These are phyloP conservation scores for Psilopsiagon aurifrons DNA, from an alignment of 2,113 vertebrate genomes.

Conservation along the genomic window DNA sequence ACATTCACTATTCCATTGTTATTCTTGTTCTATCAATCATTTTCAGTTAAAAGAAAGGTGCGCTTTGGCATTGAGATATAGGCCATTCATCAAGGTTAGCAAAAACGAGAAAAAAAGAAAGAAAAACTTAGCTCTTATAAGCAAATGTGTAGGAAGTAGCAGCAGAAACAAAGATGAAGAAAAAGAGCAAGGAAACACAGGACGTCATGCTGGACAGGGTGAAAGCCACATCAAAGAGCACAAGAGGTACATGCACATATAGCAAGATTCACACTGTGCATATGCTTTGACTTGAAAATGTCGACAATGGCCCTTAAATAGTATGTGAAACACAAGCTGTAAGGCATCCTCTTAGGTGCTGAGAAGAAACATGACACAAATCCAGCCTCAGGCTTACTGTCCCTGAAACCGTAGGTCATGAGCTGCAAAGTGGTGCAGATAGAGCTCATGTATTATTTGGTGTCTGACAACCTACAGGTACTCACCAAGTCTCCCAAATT, in stretches of 20 bases:
- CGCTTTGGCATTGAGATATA: not conserved
- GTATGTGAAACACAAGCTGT: not conserved
- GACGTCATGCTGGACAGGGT: not conserved
- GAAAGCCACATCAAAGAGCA: fast-evolving
- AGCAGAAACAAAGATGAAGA: not conserved
- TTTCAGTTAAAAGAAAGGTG: not conserved
- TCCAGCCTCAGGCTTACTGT: not conserved
- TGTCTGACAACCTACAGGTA: not conserved
- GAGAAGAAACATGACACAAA: not conserved
- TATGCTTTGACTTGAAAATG: not conserved
- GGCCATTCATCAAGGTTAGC: not conserved
- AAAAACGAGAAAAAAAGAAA: not conserved
- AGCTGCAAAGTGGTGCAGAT: not conserved
- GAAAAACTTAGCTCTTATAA: not conserved
- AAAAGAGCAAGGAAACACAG: fast-evolving
- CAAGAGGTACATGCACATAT: not conserved
- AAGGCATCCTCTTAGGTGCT: not conserved
- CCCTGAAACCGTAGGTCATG: fast-evolving
- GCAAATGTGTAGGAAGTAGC: not conserved
- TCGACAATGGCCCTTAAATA: not conserved
- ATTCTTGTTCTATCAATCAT: not conserved
- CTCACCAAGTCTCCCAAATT: not conserved
- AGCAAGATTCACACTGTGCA: not conserved
- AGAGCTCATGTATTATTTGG: not conserved
- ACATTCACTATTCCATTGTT: not conserved